Percentiles rank a stretch among this genome's conserved stretches.
These are phyloP conservation scores for Sarcophaga caerulescens DNA, from an alignment of 2,888 invertebrate species.

Conservation along the genomic window DNA sequence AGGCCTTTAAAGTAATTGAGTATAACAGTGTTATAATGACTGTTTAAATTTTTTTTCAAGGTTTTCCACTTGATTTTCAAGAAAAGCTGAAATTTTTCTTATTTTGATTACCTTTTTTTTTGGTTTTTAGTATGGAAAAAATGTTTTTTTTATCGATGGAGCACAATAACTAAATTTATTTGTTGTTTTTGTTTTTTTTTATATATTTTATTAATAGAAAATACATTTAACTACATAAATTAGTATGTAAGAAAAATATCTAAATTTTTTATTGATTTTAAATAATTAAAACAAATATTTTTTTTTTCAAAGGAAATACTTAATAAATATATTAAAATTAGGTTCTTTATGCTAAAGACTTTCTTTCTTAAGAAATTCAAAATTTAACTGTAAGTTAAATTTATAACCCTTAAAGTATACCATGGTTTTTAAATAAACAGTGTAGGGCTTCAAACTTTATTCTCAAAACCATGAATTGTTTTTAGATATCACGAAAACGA, in stretches of 20 bases:
- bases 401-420: too few species aligned
- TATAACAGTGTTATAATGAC: background rate
- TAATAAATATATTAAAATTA: too few species aligned
- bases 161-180: background rate
- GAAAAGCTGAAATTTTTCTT: background rate
- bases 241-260: constrained; percentile 1
- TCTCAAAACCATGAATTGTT: too few species aligned
- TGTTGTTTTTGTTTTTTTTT: too few species aligned
- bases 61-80: background rate
- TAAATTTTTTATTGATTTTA: too few species aligned
- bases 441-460: too few species aligned
- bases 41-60: background rate
- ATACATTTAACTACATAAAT: constrained; percentile 37
- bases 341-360: too few species aligned
- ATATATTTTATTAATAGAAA: constrained; percentile 1
- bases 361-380: too few species aligned
- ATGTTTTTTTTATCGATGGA: background rate
- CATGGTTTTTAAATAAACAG: too few species aligned
- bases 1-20: constrained; percentile 1
- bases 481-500: too few species aligned
- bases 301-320: background rate
- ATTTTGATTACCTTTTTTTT: background rate
- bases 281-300: too few species aligned
- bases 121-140: background rate
- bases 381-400: too few species aligned